Percentiles rank a stretch among this genome's conserved stretches.
Conservation (phyloP, 2,113 vertebrate species). For the Psittacus erithacus region DNA sequence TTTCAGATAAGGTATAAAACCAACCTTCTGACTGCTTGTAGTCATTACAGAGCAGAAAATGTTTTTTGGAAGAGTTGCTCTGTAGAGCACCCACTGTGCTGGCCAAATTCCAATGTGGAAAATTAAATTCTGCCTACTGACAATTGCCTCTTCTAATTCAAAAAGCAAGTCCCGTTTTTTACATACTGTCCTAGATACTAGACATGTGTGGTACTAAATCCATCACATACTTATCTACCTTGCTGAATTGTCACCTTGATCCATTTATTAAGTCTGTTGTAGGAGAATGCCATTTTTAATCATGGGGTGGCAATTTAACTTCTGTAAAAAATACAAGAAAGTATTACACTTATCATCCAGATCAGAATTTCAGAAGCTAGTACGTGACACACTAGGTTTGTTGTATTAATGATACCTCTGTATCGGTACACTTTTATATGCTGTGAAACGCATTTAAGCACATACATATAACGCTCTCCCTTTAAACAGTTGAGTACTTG, state of each 20-base stretch:
- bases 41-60: background rate
- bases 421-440: background rate
- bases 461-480: background rate
- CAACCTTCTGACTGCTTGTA: background rate
- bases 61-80: background rate
- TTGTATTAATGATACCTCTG: background rate
- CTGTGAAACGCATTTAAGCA: background rate
- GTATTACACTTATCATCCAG: background rate
- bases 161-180: background rate
- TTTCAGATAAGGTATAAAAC: background rate
- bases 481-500: background rate
- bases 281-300: background rate
- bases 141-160: background rate
- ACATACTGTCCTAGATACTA: background rate
- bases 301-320: background rate
- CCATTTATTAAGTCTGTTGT: background rate
- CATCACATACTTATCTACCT: constrained; percentile 25
- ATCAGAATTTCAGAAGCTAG: background rate
- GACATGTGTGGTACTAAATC: background rate
- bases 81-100: background rate
- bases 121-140: background rate
- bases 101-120: background rate
- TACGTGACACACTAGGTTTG: background rate
- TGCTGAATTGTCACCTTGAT: background rate
- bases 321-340: background rate